phyloP scores from a whole-genome alignment of 1,140 invertebrate genomes.

The Eumaeus atala region DNA sequence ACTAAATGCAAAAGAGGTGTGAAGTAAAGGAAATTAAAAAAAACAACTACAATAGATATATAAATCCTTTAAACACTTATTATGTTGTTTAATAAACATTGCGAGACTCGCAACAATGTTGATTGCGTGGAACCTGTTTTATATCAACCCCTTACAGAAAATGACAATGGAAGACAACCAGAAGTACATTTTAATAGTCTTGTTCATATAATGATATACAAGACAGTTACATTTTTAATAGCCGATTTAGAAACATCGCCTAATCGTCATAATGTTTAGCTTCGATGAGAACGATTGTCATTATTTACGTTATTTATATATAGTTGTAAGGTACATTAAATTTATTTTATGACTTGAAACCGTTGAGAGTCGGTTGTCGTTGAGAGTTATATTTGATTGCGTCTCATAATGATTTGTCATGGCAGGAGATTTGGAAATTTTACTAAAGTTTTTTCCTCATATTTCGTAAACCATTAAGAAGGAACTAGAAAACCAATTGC shows the following conservation, averaged over 20 bases:
- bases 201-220: slow-evolving; percentile 38
- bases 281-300: slow-evolving; percentile 48
- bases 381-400: not conserved
- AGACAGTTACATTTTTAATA: slow-evolving; percentile 56
- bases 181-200: slow-evolving; percentile 61
- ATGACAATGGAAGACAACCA: slow-evolving; percentile 43
- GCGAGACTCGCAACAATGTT: slow-evolving; percentile 58
- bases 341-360: slow-evolving; percentile 11
- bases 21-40: slow-evolving; percentile 26
- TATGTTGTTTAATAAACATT: slow-evolving; percentile 65
- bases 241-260: slow-evolving; percentile 39
- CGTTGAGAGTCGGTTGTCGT: not conserved
- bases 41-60: slow-evolving; percentile 11
- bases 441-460: too few species aligned
- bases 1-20: slow-evolving; percentile 28
- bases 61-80: slow-evolving; percentile 43
- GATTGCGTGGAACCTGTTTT: slow-evolving; percentile 53
- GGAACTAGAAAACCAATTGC: too few species aligned
- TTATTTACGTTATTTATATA: slow-evolving; percentile 40
- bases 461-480: too few species aligned
- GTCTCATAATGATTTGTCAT: too few species aligned
- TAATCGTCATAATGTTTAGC: slow-evolving; percentile 29
- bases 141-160: slow-evolving; percentile 28
- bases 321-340: slow-evolving; percentile 26
- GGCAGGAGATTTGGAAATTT: too few species aligned